phyloP scores from a whole-genome alignment of 2,113 vertebrate species.

The Colius striatus region DNA sequence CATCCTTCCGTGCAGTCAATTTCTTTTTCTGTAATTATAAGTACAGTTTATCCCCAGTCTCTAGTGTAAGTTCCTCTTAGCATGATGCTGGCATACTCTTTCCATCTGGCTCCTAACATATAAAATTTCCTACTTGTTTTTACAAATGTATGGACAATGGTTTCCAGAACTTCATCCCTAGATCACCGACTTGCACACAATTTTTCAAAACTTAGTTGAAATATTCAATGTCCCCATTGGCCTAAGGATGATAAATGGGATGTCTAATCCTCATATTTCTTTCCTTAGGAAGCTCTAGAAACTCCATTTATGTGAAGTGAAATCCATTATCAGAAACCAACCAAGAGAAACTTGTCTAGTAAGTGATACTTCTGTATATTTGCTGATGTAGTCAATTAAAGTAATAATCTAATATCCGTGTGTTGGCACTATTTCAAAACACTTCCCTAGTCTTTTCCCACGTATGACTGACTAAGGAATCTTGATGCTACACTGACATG shows the following conservation, averaged over 20 bases:
- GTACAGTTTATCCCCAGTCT: neutral
- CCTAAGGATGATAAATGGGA: conserved; percentile 55
- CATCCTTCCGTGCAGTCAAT: neutral
- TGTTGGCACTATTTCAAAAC: conserved; percentile 13
- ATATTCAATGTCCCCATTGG: conserved; percentile 4
- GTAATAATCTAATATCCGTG: conserved; percentile 24
- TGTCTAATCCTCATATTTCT: conserved; percentile 52
- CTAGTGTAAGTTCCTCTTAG: conserved; percentile 1
- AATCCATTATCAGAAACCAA: conserved; percentile 23
- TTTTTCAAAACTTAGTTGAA: conserved; percentile 61
- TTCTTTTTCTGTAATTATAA: neutral
- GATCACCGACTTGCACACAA: conserved; percentile 17
- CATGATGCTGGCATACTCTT: neutral
- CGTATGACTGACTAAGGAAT: neutral
- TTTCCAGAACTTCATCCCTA: conserved; percentile 52
- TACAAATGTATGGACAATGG: neutral
- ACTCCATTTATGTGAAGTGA: conserved; percentile 17
- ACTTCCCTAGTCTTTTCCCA: conserved; percentile 4
- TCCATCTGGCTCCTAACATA: conserved; percentile 36
- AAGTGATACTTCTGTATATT: conserved; percentile 34
- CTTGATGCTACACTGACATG: neutral
- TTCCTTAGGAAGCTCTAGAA: conserved; percentile 42
- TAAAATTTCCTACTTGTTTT: conserved; percentile 47
- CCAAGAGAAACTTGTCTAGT: conserved; percentile 21
- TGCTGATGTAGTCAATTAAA: conserved; percentile 57